A percentile compares a stretch with the other conserved stretches of the same genome.
Evolutionary conservation across 2,797 vertebrate species (phyloP).

Genomic region (Poeciliopsis paucimaculata): DNA sequence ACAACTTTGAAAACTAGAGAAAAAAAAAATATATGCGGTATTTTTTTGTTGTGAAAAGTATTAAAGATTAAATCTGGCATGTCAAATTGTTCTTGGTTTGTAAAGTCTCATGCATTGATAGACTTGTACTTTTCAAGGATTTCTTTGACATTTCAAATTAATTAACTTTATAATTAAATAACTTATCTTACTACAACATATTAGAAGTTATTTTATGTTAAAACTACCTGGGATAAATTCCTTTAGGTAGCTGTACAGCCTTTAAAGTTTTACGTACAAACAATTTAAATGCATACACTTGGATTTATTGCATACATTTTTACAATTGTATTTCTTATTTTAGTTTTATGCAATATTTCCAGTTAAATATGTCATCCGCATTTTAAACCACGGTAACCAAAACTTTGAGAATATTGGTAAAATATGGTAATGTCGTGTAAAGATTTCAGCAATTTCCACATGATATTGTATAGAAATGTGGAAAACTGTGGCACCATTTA

Average conservation of each 20-base stretch:
- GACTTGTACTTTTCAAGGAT: background rate
- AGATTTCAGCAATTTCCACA: background rate
- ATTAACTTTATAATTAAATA: background rate
- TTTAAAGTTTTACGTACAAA: background rate
- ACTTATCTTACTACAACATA: background rate
- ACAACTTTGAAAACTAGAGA: constrained; percentile 50
- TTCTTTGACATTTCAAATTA: background rate
- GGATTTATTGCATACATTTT: background rate
- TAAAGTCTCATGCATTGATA: background rate
- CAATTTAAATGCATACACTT: background rate
- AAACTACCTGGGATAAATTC: background rate
- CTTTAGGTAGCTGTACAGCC: background rate
- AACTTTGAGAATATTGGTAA: background rate
- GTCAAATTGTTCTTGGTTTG: background rate
- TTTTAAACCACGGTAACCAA: background rate
- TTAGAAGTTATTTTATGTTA: background rate
- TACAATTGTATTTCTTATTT: background rate
- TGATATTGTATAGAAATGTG: constrained; percentile 1
- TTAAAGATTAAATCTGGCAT: background rate
- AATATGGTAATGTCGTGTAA: background rate
- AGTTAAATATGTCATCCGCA: background rate
- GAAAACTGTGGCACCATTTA: background rate
- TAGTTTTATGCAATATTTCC: background rate
- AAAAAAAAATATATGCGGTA: constrained; percentile 41
- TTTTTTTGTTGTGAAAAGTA: background rate